Evolutionary conservation across 2,888 invertebrate species (phyloP).

Genomic region (Philhelius pedissequus): DNA sequence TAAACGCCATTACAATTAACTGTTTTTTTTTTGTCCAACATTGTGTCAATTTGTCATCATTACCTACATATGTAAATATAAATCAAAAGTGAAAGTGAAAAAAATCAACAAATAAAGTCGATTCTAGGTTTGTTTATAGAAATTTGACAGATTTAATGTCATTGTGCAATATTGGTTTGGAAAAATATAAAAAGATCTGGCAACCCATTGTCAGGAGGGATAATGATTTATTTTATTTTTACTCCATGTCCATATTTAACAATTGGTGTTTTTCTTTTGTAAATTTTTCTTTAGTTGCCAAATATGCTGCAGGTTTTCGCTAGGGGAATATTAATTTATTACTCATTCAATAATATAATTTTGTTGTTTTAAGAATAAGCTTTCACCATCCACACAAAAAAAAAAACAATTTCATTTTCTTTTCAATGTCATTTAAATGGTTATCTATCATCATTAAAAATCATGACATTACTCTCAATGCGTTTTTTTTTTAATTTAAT

Average conservation of each 20-base stretch:
- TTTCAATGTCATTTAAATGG: slow-evolving; percentile 39
- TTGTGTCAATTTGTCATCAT: not conserved
- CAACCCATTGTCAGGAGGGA: not conserved
- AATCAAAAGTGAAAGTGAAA: slow-evolving; percentile 9
- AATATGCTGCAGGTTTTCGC: not conserved
- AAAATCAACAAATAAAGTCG: not conserved
- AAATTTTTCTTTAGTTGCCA: slow-evolving; percentile 12
- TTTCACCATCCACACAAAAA: not conserved
- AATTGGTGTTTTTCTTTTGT: not conserved
- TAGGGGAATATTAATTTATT: not conserved
- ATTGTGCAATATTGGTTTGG: not conserved
- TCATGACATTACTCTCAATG: not conserved
- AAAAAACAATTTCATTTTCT: slow-evolving; percentile 33
- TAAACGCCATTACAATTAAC: not conserved
- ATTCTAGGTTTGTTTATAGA: not conserved
- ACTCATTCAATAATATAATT: not conserved
- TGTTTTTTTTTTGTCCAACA: not conserved
- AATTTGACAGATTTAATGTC: not conserved
- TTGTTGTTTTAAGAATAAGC: not conserved
- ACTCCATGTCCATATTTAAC: not conserved
- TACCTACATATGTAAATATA: not conserved
- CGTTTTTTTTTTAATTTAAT: not conserved
- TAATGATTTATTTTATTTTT: not conserved
- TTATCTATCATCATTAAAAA: not conserved
- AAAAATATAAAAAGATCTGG: not conserved